Percentiles rank a stretch among this genome's conserved stretches.
Conservation (phyloP, 2,113 vertebrate genomes). For the Erythrocercus mccallii region DNA sequence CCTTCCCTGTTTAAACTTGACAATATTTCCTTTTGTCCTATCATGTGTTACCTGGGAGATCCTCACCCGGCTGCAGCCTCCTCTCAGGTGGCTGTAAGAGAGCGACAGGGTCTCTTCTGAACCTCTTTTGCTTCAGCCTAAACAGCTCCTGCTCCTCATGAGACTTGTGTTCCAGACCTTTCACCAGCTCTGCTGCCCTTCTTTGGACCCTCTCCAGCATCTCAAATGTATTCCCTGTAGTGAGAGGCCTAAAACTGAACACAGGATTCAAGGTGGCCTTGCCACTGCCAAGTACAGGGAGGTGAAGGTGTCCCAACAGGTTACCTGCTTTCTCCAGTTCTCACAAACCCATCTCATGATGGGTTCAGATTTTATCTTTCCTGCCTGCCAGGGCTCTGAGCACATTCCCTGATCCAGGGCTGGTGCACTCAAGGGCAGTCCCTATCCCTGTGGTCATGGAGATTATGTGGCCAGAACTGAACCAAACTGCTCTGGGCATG, state of each 20-base stretch:
- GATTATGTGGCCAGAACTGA: not conserved
- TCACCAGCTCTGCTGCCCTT: not conserved
- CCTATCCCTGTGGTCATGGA: not conserved
- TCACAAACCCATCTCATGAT: not conserved
- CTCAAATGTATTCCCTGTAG: not conserved
- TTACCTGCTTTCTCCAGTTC: not conserved
- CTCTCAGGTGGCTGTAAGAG: not conserved
- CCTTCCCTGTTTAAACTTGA: not conserved
- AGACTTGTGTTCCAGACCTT: not conserved
- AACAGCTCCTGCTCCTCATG: not conserved
- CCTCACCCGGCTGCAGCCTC: not conserved
- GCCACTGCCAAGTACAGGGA: not conserved
- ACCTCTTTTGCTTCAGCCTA: not conserved
- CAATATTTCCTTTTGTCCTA: not conserved
- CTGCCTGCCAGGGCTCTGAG: not conserved
- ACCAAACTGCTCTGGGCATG: not conserved
- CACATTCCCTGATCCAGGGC: not conserved
- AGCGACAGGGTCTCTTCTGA: not conserved
- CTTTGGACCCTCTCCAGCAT: not conserved
- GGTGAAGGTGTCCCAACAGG: accelerated
- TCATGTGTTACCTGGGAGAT: not conserved
- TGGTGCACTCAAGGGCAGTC: not conserved
- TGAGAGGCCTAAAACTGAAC: not conserved
- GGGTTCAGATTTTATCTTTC: not conserved
- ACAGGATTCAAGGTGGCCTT: accelerated